Evolutionary conservation across 2,888 invertebrate species (phyloP).

Genomic region (Tinea trinotella): DNA sequence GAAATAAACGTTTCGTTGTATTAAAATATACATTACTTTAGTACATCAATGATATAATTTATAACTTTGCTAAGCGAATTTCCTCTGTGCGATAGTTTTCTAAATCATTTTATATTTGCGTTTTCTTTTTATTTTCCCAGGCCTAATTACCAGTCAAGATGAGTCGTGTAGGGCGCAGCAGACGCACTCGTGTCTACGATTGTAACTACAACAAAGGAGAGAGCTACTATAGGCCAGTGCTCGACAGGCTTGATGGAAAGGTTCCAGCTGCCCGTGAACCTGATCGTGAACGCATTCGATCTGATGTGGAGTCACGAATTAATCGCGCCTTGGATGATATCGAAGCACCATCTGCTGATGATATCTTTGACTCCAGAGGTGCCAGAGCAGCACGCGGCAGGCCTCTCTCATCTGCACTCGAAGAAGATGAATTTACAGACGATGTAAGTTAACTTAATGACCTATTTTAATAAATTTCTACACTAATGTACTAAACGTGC

Average conservation of each 20-base stretch:
- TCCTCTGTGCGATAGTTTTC: too few relatives aligned
- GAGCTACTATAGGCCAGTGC: constrained; percentile 84
- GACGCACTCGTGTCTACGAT: constrained; percentile 87
- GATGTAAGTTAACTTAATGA: constrained; percentile 47
- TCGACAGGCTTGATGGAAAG: constrained; percentile 83
- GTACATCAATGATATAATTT: too few relatives aligned
- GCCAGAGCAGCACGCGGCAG: constrained; percentile 62
- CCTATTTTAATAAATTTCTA: not conserved
- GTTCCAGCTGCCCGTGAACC: constrained; percentile 47
- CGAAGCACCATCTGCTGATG: constrained; percentile 48
- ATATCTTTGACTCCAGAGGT: constrained; percentile 77
- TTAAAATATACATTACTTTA: too few relatives aligned
- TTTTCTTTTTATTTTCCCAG: not conserved
- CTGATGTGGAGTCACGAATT: constrained; percentile 52
- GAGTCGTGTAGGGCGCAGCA: constrained; percentile 72
- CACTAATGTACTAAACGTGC: not conserved
- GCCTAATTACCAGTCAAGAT: constrained; percentile 29
- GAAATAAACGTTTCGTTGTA: too few relatives aligned
- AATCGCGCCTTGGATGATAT: constrained; percentile 46
- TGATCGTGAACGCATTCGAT: constrained; percentile 45
- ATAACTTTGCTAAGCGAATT: too few relatives aligned
- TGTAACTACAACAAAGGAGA: constrained; percentile 89
- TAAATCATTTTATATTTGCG: too few relatives aligned
- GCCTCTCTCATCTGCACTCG: constrained; percentile 55
- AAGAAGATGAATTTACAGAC: constrained; percentile 60